phyloP scores from a whole-genome alignment of 1,140 invertebrate species.

The Anoplolepis gracilipes region DNA sequence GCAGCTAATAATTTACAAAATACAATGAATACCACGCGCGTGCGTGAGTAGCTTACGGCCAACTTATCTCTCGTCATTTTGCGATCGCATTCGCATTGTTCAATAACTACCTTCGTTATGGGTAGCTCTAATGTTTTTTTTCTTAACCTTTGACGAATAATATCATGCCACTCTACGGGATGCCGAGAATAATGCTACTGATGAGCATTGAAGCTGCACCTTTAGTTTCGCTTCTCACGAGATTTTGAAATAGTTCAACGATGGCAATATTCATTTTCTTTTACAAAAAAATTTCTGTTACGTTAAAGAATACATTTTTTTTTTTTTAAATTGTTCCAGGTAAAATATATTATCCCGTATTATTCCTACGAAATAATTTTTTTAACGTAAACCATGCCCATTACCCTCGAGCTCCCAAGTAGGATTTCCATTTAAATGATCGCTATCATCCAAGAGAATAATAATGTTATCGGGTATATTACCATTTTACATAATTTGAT shows the following conservation, averaged over 20 bases:
- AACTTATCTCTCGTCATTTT: background rate
- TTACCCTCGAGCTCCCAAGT: background rate
- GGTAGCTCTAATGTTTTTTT: background rate
- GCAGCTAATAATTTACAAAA: slow-evolving; percentile 38
- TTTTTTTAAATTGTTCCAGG: background rate
- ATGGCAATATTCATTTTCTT: background rate
- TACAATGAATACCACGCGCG: slow-evolving; percentile 15
- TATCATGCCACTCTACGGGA: background rate
- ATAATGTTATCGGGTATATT: background rate
- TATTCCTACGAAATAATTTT: slow-evolving; percentile 22
- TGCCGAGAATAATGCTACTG: background rate
- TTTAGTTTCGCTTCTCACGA: slow-evolving; percentile 59
- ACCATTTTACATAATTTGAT: slow-evolving; percentile 20
- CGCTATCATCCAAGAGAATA: background rate
- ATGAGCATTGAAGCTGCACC: background rate
- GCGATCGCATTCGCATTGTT: slow-evolving; percentile 27
- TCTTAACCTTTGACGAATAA: background rate
- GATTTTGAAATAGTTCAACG: background rate
- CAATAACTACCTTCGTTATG: background rate
- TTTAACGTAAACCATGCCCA: background rate
- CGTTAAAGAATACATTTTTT: background rate
- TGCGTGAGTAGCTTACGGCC: background rate
- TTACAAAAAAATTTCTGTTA: background rate
- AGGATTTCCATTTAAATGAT: background rate
- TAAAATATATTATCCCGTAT: background rate